Evolutionary conservation across 2,888 invertebrate species (phyloP), one percentile per base, ranked within the genome.

Genomic region (Carabus problematicus): DNA sequence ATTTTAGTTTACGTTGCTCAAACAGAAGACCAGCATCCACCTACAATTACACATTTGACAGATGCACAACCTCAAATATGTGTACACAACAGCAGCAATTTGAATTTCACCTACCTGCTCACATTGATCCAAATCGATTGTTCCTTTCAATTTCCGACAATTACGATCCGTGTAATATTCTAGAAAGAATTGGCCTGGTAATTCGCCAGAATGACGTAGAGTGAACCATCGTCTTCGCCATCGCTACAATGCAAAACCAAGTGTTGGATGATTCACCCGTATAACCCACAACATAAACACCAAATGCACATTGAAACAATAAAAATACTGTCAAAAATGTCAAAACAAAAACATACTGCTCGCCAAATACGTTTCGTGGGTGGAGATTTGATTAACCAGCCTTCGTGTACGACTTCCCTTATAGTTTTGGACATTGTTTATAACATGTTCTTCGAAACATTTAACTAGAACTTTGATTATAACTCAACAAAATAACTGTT

Each of bases 141-240:
- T 88, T 77, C 95, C 95, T 84, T 95, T 95, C 74, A 92, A 85
- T 78, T 94, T 93, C 76, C 92, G 88, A 81, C 92, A 91, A 79
- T 91, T 90, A 77, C 90, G 88, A 81, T 97, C 96, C 45, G 94
- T 92, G 82, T 93, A 97, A 82, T 98, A 98, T 80, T 95, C 95
- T 76, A 97, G 86, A 79, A 94, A 91, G 84, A 93, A 97, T 82
- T 96, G 96, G 69, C 94, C 95, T 64, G 97, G 97, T 77, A 96
- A 88, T 80, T 96, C 94, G 74, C 95, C 94, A 43, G 92, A 91
- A 80, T 95, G 93, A 74, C 93, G 91, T 76, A 98, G 86, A 74
- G 94, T 91, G 84, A 97, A 98, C 94, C 95, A 98, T 77, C 97
- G 88, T 80, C 92, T 89, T 81, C 96, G 90, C 97, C 97, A 97